Evolutionary conservation across 2,797 vertebrate species (phyloP), one percentile per base, ranked within the genome.

Genomic region (Sebastes hubbsi): DNA sequence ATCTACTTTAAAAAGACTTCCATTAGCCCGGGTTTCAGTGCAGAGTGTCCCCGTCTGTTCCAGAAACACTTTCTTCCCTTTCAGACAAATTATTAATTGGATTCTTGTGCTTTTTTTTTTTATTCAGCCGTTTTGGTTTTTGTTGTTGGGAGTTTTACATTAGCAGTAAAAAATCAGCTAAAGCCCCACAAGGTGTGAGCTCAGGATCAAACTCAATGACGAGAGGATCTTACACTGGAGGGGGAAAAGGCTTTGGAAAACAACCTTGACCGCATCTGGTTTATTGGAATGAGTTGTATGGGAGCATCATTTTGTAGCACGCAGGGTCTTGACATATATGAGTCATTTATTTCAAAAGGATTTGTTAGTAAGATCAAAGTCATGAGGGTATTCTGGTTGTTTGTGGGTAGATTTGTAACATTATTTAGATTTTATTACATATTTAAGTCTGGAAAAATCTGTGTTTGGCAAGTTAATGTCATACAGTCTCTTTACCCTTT

Each of bases 1-100:
- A 90, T 88, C 86, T 80, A 30, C 71, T 68, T 68, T 67, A 60
- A 62, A 13, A 71, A 74, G 70, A 69, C 84, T 80, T 87, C 67
- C 73, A 89, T 83, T 82, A 81, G 73, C 68, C 60, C 13, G 27
- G 13, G 56, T 56, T 56, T 73, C 52, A 20, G 34, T 2, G 18
- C 52, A 14, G 22, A 65, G 52, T 18, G 25, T 49, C 62, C 52
- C 14, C 6, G 55, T 67, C 13, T n/a, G 25, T 30, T 65, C 6
- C 60, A 42, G 2, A 38, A 12, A 56, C 13, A 2, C 30, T 55
- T 12, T 30, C 56, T 14, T 3, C 4, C 4, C 18, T 29, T 12
- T 16, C 38, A 36, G 56, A 42, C 56, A 29, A 27, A 52, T 25
- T n/a, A 2, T 54, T 60, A 63, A 36, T 20, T 46, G 16, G 64